Percentiles rank a stretch among this genome's conserved stretches.
Conservation (phyloP, 1,140 invertebrate species). For the Drosophila pachea region DNA sequence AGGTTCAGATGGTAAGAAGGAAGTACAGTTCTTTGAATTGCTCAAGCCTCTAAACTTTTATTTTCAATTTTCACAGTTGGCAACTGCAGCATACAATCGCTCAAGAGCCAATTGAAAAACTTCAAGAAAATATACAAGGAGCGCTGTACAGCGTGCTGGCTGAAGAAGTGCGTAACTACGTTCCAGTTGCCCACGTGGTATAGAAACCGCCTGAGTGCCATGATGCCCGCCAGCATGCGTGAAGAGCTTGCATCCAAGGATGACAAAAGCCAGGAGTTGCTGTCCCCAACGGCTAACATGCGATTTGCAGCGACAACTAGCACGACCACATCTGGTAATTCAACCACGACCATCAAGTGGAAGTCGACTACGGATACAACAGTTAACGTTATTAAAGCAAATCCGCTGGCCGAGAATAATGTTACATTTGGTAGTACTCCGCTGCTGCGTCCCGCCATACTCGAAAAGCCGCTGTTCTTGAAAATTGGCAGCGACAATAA, state of each 20-base stretch:
- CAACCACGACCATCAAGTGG: constrained; percentile 58
- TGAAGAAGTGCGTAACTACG: constrained; percentile 89
- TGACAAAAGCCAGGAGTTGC: constrained; percentile 49
- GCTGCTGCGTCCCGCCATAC: constrained; percentile 68
- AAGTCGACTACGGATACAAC: constrained; percentile 54
- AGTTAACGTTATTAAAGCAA: constrained; percentile 57
- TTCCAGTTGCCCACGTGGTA: constrained; percentile 87
- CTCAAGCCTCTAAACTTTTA: not conserved
- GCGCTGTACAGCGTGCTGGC: constrained; percentile 91
- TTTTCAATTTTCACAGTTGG: constrained; percentile 60
- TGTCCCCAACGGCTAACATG: constrained; percentile 56
- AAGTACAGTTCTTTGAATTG: too few relatives aligned
- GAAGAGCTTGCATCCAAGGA: constrained; percentile 39
- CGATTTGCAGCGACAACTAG: constrained; percentile 27
- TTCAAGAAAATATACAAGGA: constrained; percentile 84
- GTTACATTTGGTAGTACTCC: constrained; percentile 74
- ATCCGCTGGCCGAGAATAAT: constrained; percentile 76
- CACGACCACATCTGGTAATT: not conserved
- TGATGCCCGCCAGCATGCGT: constrained; percentile 81
- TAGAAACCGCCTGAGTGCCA: constrained; percentile 82
- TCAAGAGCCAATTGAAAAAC: constrained; percentile 86
- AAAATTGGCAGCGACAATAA: constrained; percentile 49
- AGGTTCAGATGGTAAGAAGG: constrained; percentile 82
- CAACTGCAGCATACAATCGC: constrained; percentile 85
- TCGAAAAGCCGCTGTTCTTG: constrained; percentile 71